Conservation (phyloP, 2,113 vertebrate species). For the Campylomormyrus tamandua region DNA sequence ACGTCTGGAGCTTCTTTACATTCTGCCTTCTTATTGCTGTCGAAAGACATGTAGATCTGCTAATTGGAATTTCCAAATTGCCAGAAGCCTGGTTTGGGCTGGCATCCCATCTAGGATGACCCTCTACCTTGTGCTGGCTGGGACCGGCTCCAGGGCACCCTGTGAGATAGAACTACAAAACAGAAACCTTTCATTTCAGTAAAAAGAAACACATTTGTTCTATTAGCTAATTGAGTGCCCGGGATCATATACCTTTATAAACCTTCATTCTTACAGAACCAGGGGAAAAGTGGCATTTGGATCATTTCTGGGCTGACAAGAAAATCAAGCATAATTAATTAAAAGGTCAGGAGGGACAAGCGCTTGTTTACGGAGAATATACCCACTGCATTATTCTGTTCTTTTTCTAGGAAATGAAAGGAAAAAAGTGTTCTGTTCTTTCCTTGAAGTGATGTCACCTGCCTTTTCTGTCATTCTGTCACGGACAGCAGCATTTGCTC, state of each 20-base stretch:
- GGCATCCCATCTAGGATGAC: background rate
- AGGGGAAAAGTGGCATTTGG: background rate
- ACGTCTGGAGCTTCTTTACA: background rate
- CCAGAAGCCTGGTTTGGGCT: background rate
- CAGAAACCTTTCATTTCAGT: background rate
- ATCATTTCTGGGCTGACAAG: background rate
- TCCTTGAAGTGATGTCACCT: background rate
- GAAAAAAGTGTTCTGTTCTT: background rate
- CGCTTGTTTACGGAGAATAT: background rate
- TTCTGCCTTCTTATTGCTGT: background rate
- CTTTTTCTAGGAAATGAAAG: background rate
- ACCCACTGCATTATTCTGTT: background rate
- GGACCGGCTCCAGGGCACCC: background rate
- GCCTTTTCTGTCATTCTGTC: background rate
- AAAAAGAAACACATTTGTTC: background rate
- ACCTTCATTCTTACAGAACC: background rate
- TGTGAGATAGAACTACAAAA: background rate
- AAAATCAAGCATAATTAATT: constrained; percentile 2
- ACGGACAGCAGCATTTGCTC: background rate
- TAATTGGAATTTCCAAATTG: background rate
- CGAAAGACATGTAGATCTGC: background rate
- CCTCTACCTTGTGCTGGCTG: background rate
- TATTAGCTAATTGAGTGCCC: background rate
- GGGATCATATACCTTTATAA: background rate
- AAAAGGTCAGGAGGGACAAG: background rate